phyloP scores from a whole-genome alignment of 53 echinoderm and acorn worm genomes.

The Antedon mediterranea region DNA sequence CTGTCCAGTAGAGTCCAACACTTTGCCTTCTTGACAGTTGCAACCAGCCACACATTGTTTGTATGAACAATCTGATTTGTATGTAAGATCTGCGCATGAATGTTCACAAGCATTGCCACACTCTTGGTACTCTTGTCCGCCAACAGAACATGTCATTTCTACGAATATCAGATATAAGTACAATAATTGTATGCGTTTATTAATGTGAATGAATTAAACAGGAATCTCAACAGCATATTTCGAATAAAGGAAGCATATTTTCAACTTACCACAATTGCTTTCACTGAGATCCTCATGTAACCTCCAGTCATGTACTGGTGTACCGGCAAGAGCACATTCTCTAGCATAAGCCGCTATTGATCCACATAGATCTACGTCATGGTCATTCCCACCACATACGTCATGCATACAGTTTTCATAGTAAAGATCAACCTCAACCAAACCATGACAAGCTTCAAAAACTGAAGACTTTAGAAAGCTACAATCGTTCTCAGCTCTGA shows the following conservation, averaged over 20 bases:
- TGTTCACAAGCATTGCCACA: constrained; percentile 19
- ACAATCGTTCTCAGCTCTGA: constrained; percentile 12
- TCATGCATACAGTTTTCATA: constrained; percentile 14
- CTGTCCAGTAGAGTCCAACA: neutral
- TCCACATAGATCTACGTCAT: constrained; percentile 11
- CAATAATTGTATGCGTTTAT: neutral
- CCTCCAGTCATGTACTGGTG: constrained; percentile 19
- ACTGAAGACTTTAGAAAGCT: neutral
- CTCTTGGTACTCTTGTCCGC: constrained; percentile 16
- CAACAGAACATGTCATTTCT: constrained; percentile 10
- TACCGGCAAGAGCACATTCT: constrained; percentile 19
- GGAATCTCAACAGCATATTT: neutral
- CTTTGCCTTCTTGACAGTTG: constrained; percentile 9
- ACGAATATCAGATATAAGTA: neutral
- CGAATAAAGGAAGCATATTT: neutral
- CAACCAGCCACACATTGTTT: constrained; percentile 18
- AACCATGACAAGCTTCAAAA: constrained; percentile 2
- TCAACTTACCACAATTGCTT: neutral
- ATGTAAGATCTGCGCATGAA: constrained; percentile 9
- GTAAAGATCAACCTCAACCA: constrained; percentile 11
- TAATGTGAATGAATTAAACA: neutral
- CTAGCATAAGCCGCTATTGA: constrained; percentile 12
- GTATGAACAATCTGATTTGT: constrained; percentile 9
- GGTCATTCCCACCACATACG: constrained; percentile 17
- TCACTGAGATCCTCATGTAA: neutral